Percentiles rank a stretch among this genome's conserved stretches.
phyloP scores from a whole-genome alignment of 2,113 vertebrate species.

The Rhadina sibilatrix region DNA sequence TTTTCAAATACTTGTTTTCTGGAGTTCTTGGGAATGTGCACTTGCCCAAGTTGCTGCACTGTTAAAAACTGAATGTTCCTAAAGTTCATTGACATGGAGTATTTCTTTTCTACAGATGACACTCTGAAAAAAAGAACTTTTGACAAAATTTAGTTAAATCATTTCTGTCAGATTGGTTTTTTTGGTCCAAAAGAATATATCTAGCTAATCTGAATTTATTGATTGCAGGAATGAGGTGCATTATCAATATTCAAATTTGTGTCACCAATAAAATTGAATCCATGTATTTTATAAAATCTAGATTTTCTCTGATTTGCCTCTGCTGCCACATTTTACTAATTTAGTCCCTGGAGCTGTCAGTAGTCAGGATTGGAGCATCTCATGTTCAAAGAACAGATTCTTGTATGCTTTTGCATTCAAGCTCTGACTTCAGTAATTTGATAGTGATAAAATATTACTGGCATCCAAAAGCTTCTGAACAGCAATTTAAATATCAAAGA shows the following conservation, averaged over 20 bases:
- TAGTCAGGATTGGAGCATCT: not conserved
- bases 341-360: not conserved
- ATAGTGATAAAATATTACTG: not conserved
- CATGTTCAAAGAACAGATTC: not conserved
- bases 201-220: not conserved
- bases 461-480: not conserved
- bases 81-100: not conserved
- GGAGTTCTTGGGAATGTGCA: not conserved
- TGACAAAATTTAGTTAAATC: not conserved
- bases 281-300: not conserved
- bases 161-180: not conserved
- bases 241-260: not conserved
- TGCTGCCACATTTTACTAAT: not conserved
- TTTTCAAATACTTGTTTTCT: not conserved
- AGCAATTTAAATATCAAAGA: conserved; percentile 21
- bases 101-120: not conserved
- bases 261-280: not conserved
- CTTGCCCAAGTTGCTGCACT: not conserved
- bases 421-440: not conserved
- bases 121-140: not conserved
- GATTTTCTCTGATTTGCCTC: not conserved
- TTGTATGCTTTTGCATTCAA: not conserved
- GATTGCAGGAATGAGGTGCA: not conserved
- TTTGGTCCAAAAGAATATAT: not conserved
- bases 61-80: not conserved